phyloP scores from a whole-genome alignment of 2,113 vertebrate genomes.

The Corythornis vintsioides region DNA sequence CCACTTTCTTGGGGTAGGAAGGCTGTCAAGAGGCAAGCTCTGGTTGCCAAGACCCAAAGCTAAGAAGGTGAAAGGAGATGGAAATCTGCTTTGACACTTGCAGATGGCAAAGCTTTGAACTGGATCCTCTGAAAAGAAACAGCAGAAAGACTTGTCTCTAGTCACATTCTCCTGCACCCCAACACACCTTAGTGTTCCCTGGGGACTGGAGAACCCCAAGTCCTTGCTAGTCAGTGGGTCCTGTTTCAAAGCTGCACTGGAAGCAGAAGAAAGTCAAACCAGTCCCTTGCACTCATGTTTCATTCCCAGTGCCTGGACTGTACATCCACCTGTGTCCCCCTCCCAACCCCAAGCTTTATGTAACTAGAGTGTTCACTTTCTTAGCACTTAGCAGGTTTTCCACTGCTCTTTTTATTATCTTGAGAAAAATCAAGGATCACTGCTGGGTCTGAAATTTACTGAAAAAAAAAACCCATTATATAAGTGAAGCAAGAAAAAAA shows the following conservation, averaged over 20 bases:
- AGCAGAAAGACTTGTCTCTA: neutral
- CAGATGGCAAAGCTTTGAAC: neutral
- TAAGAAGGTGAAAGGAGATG: neutral
- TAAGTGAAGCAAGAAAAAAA: neutral
- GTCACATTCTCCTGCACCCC: neutral
- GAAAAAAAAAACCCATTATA: neutral
- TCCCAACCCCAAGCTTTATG: neutral
- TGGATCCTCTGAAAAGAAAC: neutral
- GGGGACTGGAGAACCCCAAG: neutral
- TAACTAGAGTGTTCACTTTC: neutral
- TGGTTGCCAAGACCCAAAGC: neutral
- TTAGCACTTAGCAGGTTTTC: neutral
- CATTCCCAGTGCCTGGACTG: neutral
- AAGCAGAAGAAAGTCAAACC: neutral
- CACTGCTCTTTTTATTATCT: neutral
- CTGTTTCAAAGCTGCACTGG: neutral
- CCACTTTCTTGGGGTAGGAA: neutral
- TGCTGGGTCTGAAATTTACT: neutral
- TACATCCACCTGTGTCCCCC: accelerated
- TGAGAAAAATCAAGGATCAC: neutral
- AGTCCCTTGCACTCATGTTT: neutral
- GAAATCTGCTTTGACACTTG: neutral
- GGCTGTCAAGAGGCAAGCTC: neutral
- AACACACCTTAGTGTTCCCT: neutral
- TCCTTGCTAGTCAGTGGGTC: neutral